Base-by-base conservation (phyloP, 2,888 invertebrate species). In the Megamerina dolium region DNA sequence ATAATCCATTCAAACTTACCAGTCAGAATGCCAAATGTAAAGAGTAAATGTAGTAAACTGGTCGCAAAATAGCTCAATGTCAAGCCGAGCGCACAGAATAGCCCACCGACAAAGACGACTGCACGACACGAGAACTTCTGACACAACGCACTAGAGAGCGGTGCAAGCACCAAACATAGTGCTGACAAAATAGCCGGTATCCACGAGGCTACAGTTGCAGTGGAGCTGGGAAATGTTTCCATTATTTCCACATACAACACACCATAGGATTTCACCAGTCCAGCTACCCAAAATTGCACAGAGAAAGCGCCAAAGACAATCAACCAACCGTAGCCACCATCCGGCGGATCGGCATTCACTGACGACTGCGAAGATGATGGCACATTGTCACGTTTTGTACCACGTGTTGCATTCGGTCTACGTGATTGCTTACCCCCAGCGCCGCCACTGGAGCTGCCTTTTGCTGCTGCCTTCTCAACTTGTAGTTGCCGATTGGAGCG, bases 271-370 rank as follows among this genome's bases (percentile, higher is more conserved):
- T 87, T 87, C 59, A 86, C 84, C 45, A 85, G 75, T 0, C 87
- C 87, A 0, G 86, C 85, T 26, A 87, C 85, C 80, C 87, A 83
- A 68, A 87, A 84, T 64, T 86, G 86, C 23, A 87, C 86, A 64
- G 85, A 80, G 63, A 87, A 85, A 1, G 85, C 85, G 1, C 87
- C 86, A 51, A 81, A 79, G 2, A 85, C 83, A 20, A 85, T 80
- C 58, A 85, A 77, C 85, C 85, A 85, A 18, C 85, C 85, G 64
- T 85, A 85, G 1, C 85, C 85, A 2, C 85, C 85, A 57, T 85
- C 85, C 0, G 82, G 77, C 1, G 83, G 77, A 43, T 75, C 73
- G 13, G 61, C 55, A 32, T 53, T 59, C 17, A 52, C 59, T 34
- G 65, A 64, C 33, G 65, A 60, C 38, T 63, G 63, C 34, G 66